Conservation (phyloP, 2,113 vertebrate genomes). For the Triplophysa rosa region DNA sequence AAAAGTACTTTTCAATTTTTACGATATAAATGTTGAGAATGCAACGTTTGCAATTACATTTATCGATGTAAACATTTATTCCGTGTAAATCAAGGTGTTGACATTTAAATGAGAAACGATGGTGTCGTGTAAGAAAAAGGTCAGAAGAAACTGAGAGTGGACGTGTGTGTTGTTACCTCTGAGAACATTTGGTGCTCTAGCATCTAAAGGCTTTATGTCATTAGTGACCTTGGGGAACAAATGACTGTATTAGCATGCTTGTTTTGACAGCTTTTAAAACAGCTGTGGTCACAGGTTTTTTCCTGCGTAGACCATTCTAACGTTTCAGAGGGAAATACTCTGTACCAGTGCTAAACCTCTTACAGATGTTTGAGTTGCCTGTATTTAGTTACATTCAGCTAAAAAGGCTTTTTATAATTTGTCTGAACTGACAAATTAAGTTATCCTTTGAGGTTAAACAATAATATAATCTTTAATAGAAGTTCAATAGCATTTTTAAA, state of each 20-base stretch:
- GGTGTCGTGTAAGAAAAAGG: neutral
- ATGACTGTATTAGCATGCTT: slow-evolving; percentile 37
- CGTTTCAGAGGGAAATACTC: slow-evolving; percentile 2
- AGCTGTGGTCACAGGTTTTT: slow-evolving; percentile 40
- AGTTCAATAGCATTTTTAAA: too few species aligned
- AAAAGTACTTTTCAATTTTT: neutral
- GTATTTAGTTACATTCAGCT: neutral
- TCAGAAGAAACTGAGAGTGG: slow-evolving; percentile 9
- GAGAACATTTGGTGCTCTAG: slow-evolving; percentile 4
- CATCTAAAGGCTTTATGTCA: slow-evolving; percentile 33
- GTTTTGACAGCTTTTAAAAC: slow-evolving; percentile 47
- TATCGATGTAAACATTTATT: neutral
- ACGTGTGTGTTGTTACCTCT: slow-evolving; percentile 3
- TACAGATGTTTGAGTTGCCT: slow-evolving; percentile 33
- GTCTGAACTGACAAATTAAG: neutral
- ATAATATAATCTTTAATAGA: neutral
- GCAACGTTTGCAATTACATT: neutral
- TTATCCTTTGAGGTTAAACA: slow-evolving; percentile 4
- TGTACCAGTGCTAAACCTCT: slow-evolving; percentile 8
- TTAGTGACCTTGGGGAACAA: slow-evolving; percentile 26
- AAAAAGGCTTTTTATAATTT: too few species aligned
- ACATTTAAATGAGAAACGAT: slow-evolving; percentile 26
- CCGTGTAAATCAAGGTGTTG: slow-evolving; percentile 11
- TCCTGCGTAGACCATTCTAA: neutral
- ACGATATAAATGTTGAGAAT: neutral